Conservation (phyloP, 2,113 vertebrate species). For the Pteropus alecto region DNA sequence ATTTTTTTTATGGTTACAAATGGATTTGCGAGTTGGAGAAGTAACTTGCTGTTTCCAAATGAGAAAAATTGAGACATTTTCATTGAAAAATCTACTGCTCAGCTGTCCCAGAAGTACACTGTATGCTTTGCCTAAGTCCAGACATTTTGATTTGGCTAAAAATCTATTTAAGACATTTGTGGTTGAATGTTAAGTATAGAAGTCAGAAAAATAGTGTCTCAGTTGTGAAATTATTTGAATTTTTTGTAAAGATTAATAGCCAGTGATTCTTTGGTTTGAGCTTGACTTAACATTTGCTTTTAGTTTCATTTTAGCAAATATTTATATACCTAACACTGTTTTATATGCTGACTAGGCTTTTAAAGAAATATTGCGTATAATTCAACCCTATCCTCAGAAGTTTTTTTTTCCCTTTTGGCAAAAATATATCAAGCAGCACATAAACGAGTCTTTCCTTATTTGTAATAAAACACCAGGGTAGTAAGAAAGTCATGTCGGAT, state of each 20-base stretch:
- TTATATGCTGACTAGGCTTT: conserved; percentile 20
- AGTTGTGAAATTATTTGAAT: conserved; percentile 13
- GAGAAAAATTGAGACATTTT: conserved; percentile 1
- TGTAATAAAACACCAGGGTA: neutral
- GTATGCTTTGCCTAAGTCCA: neutral
- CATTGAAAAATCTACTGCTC: neutral
- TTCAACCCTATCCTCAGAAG: neutral
- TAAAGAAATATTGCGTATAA: conserved; percentile 23
- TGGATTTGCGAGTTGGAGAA: neutral
- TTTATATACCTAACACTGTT: neutral
- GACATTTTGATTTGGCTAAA: neutral
- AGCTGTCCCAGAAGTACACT: neutral
- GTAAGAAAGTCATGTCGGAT: neutral
- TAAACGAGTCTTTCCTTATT: neutral
- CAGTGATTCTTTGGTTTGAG: neutral
- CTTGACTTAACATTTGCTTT: neutral
- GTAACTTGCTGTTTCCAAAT: neutral
- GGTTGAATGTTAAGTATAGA: neutral
- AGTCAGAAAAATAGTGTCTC: neutral
- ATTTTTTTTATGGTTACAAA: neutral
- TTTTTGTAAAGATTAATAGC: conserved; percentile 18
- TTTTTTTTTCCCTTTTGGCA: neutral
- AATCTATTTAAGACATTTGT: neutral
- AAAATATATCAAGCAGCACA: conserved; percentile 24
- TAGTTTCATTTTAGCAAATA: conserved; percentile 33